These are phyloP conservation scores for Chloroceryle aenea DNA, from an alignment of 2,113 vertebrate genomes.

Conservation along the genomic window DNA sequence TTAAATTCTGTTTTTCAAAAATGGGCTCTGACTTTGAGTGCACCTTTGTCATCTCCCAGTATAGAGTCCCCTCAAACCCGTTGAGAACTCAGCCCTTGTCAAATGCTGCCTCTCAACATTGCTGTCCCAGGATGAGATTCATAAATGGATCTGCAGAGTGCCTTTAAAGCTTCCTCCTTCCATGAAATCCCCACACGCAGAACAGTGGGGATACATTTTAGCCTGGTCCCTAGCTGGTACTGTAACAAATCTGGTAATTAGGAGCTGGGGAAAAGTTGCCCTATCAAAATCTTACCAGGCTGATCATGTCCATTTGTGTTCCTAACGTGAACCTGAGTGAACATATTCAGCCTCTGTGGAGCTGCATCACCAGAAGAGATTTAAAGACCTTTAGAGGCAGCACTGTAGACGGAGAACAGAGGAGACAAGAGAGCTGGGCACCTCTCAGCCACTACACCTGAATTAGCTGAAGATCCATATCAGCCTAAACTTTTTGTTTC, in stretches of 20 bases:
- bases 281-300: background rate
- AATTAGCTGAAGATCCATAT: background rate
- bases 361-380: background rate
- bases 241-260: background rate
- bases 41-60: background rate
- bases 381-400: background rate
- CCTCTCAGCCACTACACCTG: background rate
- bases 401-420: background rate
- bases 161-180: background rate
- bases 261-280: background rate
- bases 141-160: background rate
- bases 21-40: background rate
- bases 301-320: background rate
- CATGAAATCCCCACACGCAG: accelerated
- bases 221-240: background rate
- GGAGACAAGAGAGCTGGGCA: accelerated
- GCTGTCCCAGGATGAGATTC: background rate
- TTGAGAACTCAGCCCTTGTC: background rate
- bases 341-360: background rate
- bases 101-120: background rate
- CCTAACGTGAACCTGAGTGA: background rate
- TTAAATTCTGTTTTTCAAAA: background rate
- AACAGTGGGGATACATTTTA: background rate
- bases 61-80: background rate
- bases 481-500: background rate